A percentile compares a stretch with the other conserved stretches of the same genome.
Conservation (phyloP, 37 sponge, comb jelly and placozoan genomes). For the Hexactinellida sp. region DNA sequence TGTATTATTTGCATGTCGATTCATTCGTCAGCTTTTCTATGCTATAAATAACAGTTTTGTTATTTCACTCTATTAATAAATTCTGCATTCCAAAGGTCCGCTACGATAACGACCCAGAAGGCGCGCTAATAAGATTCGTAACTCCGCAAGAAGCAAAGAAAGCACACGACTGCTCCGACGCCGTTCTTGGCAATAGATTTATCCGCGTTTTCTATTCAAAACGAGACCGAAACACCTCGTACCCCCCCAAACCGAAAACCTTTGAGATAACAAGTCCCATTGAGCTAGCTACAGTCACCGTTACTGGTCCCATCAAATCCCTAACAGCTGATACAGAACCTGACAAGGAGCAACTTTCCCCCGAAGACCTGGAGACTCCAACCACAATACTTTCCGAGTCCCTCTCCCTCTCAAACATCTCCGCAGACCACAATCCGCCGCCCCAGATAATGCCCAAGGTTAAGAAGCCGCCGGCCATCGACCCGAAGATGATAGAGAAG, state of each 20-base stretch:
- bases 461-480: background rate
- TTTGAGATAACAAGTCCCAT: slow-evolving; percentile 4
- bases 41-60: too few species aligned
- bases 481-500: background rate
- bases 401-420: background rate
- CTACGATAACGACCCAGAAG: slow-evolving; percentile 63
- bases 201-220: slow-evolving; percentile 22
- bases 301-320: background rate
- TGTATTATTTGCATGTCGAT: too few species aligned
- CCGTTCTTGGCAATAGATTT: slow-evolving; percentile 67
- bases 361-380: background rate
- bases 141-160: slow-evolving; percentile 51
- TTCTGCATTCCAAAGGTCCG: too few species aligned
- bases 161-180: slow-evolving; percentile 66
- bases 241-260: background rate
- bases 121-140: slow-evolving; percentile 70
- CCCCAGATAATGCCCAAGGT: background rate
- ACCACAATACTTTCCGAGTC: background rate
- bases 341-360: background rate
- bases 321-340: background rate
- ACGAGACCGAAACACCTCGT: background rate
- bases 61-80: too few species aligned
- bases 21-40: too few species aligned
- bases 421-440: background rate
- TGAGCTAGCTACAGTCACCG: background rate